Percentiles rank a stretch among this genome's conserved stretches.
Conservation (phyloP, 2,113 vertebrate genomes). For the Nibea coibor region DNA sequence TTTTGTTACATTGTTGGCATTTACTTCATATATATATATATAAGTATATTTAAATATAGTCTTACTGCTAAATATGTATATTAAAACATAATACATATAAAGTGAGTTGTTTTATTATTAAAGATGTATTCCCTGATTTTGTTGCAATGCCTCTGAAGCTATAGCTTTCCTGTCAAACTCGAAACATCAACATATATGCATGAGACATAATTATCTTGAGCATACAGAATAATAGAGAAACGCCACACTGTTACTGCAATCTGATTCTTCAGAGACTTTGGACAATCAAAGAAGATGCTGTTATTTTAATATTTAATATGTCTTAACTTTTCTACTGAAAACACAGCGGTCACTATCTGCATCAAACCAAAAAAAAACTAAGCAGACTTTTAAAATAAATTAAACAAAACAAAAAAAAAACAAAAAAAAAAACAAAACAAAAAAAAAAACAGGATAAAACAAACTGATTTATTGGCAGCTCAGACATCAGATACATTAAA, state of each 20-base stretch:
- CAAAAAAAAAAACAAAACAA: not conserved
- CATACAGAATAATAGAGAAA: not conserved
- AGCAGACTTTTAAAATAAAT: not conserved
- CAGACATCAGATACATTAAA: slow-evolving; percentile 69
- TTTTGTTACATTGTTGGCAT: no score
- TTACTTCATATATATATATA: no score
- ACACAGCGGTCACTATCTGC: not conserved
- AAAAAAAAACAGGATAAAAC: slow-evolving; percentile 37
- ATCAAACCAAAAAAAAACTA: not conserved
- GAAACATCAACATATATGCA: no score
- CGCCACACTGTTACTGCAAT: not conserved
- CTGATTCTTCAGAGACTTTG: not conserved
- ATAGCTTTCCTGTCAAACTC: no score
- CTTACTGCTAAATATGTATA: no score
- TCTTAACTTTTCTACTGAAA: not conserved
- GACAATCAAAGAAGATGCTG: not conserved
- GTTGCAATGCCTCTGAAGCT: no score
- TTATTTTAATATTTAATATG: not conserved
- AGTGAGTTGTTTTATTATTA: no score
- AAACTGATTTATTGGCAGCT: slow-evolving; percentile 73
- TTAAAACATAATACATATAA: no score
- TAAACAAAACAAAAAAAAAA: no score
- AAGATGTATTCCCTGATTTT: no score
- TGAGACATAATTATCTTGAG: no score
- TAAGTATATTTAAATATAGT: no score